Conservation (phyloP, 1,140 invertebrate species). For the Tetragnatha versicolor region DNA sequence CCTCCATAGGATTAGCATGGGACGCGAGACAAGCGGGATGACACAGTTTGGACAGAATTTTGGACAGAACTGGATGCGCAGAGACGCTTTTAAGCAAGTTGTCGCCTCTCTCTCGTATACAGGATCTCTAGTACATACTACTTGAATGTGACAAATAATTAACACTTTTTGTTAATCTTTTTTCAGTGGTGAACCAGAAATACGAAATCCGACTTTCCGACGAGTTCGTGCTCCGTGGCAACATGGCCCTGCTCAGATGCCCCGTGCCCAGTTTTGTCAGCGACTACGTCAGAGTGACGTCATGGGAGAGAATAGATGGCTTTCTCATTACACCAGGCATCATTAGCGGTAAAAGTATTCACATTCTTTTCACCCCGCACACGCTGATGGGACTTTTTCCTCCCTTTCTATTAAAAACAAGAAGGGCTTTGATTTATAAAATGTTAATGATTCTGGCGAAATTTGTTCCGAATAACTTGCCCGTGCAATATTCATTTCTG, state of each 20-base stretch:
- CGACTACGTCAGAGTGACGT: conserved; percentile 64
- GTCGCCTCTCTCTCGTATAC: too few species aligned
- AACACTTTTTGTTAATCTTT: too few species aligned
- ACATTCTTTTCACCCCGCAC: too few species aligned
- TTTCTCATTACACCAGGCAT: conserved; percentile 48
- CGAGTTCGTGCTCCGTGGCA: conserved; percentile 65
- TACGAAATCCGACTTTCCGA: conserved; percentile 72
- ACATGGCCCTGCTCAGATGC: conserved; percentile 66
- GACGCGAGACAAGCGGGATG: too few species aligned
- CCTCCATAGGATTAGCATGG: too few species aligned
- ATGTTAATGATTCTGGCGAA: conserved; percentile 12
- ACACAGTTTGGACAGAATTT: too few species aligned
- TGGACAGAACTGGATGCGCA: too few species aligned
- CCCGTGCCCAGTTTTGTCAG: conserved; percentile 65
- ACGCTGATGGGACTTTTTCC: too few species aligned
- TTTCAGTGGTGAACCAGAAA: conserved; percentile 79
- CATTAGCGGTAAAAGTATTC: conserved; percentile 37
- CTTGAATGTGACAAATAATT: too few species aligned
- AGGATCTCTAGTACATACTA: too few species aligned
- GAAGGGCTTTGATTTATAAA: not conserved
- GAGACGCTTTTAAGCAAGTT: too few species aligned
- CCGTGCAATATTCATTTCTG: conserved; percentile 6
- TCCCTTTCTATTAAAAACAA: not conserved
- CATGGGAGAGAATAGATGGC: conserved; percentile 60
- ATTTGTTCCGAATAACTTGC: conserved; percentile 12